Base-by-base conservation (phyloP, 2,797 vertebrate genomes). In the Cossypha dichroa region DNA sequence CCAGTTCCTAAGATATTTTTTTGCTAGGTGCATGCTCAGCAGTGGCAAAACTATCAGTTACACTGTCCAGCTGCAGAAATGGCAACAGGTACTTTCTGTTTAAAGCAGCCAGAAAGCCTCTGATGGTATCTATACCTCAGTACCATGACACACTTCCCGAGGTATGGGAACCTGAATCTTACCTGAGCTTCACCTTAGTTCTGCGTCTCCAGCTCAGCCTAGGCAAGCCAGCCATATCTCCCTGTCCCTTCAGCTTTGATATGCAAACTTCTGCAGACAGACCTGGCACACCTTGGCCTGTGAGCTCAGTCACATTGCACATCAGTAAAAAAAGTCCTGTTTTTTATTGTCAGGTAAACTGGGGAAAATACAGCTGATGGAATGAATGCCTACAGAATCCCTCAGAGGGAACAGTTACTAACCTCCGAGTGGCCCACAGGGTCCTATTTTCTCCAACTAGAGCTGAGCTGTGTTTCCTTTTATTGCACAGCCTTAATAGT, bases 391-490 rank as follows among this genome's bases (percentile, higher is more conserved):
- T 84, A 38, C 28, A 66, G 89, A 18, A 91, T 66, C 25, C 56
- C 81, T 68, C 68, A 19, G 84, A 59, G 72, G 43, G 54, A 77
- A 26, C 84, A 46, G 63, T 54, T 92, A 43, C 78, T 48, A 62
- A 68, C 25, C 51, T 80, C 68, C 0, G 13, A 94, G 66, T 78
- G 86, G 89, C 72, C 94, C 94, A 80, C 75, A 92, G 94, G 86
- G 91, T 93, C 94, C 86, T 93, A 72, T 93, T 94, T 78, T 80
- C 72, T 91, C 68, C 95, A 93, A 36, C 43, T 38, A 66, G 62
- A 81, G 63, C 69, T 69, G 87, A 87, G 72, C 66, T 91, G 72
- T 15, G 1, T 69, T 95, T 93, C 58, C 54, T 75, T 92, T 94
- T 78, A 90, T 93, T 66, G 73, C 70, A 55, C 43, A 69, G 55